Conservation (phyloP, 2,113 vertebrate genomes). For the Stegostoma tigrinum region DNA sequence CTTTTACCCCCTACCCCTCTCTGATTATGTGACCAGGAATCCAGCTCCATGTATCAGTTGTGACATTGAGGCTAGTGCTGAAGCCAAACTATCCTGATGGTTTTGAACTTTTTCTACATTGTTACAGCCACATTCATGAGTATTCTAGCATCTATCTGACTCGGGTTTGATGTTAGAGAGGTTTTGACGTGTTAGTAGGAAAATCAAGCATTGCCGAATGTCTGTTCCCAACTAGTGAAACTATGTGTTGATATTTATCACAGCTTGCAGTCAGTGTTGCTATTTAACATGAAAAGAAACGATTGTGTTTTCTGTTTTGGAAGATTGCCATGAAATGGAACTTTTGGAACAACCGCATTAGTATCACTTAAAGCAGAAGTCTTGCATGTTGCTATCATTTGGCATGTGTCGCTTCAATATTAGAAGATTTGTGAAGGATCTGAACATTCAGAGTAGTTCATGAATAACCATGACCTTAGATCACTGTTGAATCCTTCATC, state of each 20-base stretch:
- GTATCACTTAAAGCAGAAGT: not conserved
- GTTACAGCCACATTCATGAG: not conserved
- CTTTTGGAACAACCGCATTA: not conserved
- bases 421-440: not conserved
- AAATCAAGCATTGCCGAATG: not conserved
- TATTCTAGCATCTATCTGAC: not conserved
- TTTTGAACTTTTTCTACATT: not conserved
- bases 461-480: not conserved
- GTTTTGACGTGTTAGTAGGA: not conserved
- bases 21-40: too few relatives aligned
- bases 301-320: not conserved
- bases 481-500: too few relatives aligned
- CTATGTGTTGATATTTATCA: not conserved
- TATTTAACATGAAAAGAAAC: not conserved
- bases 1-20: too few relatives aligned
- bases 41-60: not conserved
- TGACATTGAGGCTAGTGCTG: not conserved
- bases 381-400: not conserved
- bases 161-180: not conserved
- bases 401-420: not conserved
- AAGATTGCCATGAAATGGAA: not conserved
- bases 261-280: not conserved
- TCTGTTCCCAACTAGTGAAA: not conserved
- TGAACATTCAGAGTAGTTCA: not conserved
- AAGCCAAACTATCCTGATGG: not conserved